A percentile compares a stretch with the other conserved stretches of the same genome.
Conservation (phyloP, 2,888 invertebrate species). For the Syritta pipiens region DNA sequence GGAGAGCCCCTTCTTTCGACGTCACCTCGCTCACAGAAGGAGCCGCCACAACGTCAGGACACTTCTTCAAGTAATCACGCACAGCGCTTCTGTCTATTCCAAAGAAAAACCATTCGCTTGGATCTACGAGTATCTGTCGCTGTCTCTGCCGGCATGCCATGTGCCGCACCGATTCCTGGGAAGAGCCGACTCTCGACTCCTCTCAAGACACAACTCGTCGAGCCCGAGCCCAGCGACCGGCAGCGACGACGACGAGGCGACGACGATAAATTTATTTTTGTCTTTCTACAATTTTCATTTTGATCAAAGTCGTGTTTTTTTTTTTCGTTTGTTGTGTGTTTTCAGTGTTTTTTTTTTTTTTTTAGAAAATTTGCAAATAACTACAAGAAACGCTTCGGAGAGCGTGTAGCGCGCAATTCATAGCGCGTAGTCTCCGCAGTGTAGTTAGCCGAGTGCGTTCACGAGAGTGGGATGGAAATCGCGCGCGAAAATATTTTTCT, state of each 20-base stretch:
- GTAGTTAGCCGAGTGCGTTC: constrained; percentile 62
- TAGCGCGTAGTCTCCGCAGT: constrained; percentile 41
- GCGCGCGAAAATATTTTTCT: constrained; percentile 54
- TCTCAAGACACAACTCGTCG: no score
- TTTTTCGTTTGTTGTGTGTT: background rate
- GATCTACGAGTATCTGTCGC: constrained; percentile 14
- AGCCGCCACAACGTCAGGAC: constrained; percentile 34
- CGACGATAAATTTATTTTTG: constrained; percentile 62
- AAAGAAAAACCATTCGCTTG: constrained; percentile 20
- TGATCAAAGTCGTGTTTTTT: constrained; percentile 36
- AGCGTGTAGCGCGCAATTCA: constrained; percentile 41
- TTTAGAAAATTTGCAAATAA: constrained; percentile 60
- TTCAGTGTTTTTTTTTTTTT: constrained; percentile 11
- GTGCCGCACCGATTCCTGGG: no score
- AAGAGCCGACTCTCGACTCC: no score
- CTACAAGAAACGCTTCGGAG: constrained; percentile 49
- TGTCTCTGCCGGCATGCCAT: constrained; percentile 1
- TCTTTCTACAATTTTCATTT: constrained; percentile 61
- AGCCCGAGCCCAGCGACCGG: background rate
- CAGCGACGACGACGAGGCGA: constrained; percentile 25
- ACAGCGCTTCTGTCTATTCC: constrained; percentile 35
- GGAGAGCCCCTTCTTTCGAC: no score
- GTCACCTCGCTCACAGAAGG: no score
- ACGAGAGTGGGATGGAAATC: constrained; percentile 60
- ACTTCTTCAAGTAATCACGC: constrained; percentile 16